phyloP scores from a whole-genome alignment of 2,113 vertebrate genomes.

The Tor tambroides region DNA sequence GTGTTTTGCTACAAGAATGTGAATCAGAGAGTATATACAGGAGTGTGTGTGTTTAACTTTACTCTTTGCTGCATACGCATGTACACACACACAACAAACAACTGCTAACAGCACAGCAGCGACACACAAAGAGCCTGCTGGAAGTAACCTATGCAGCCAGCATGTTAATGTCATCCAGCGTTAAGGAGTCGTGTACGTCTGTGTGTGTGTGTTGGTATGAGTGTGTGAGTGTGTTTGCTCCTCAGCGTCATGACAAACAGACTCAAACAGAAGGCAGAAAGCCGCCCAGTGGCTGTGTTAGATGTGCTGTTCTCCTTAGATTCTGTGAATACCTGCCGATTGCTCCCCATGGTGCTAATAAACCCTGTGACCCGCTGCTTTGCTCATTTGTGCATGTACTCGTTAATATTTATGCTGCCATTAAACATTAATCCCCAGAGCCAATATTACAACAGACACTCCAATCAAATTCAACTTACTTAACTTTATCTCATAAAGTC shows the following conservation, averaged over 20 bases:
- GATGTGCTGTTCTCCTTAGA: conserved; percentile 36
- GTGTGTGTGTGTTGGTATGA: conserved; percentile 34
- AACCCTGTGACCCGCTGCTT: conserved; percentile 31
- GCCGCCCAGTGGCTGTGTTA: conserved; percentile 50
- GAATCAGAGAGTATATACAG: conserved; percentile 3
- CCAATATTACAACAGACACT: neutral
- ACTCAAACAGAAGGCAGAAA: conserved; percentile 42
- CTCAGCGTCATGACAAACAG: conserved; percentile 43
- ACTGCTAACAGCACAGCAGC: conserved; percentile 46
- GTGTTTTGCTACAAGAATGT: neutral
- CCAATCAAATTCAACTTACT: conserved; percentile 27
- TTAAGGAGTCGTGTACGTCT: conserved; percentile 38
- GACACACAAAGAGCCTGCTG: conserved; percentile 58
- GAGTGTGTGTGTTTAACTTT: conserved; percentile 33
- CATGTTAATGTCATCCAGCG: conserved; percentile 50
- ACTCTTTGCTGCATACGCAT: conserved; percentile 26
- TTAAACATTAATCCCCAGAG: conserved; percentile 29
- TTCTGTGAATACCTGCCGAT: conserved; percentile 15
- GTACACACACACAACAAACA: conserved; percentile 45
- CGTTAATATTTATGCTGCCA: conserved; percentile 26
- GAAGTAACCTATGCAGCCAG: conserved; percentile 58
- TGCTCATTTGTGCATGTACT: conserved; percentile 23
- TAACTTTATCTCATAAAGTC: conserved; percentile 19
- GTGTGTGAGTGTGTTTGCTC: conserved; percentile 41
- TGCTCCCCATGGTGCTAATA: neutral